A percentile compares a stretch with the other conserved stretches of the same genome.
phyloP scores from a whole-genome alignment of 2,888 invertebrate species.

The Eueremaeus valkanovi region DNA sequence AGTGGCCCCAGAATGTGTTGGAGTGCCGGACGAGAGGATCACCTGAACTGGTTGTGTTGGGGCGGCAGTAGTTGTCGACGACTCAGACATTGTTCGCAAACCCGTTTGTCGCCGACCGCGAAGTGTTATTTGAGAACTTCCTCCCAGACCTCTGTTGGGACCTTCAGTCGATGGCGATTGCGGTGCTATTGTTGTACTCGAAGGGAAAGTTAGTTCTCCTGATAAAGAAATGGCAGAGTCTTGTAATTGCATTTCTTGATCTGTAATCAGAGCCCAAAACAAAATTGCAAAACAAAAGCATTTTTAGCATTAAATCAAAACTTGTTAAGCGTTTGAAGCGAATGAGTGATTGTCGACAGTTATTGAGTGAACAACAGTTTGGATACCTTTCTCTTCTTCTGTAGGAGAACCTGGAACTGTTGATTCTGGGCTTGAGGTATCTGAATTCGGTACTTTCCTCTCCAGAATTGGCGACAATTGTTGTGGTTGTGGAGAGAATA shows the following conservation, averaged over 20 bases:
- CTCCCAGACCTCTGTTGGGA: not conserved
- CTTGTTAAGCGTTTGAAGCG: not conserved
- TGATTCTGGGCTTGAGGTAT: conserved; percentile 23
- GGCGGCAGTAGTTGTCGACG: not conserved
- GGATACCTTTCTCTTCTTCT: conserved; percentile 24
- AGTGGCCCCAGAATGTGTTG: not conserved
- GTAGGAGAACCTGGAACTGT: not conserved
- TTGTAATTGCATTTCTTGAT: conserved; percentile 32
- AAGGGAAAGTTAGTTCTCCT: conserved; percentile 31
- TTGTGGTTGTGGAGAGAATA: conserved; percentile 49
- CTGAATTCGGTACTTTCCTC: conserved; percentile 19
- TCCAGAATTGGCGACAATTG: conserved; percentile 40
- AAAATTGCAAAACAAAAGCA: conserved; percentile 10
- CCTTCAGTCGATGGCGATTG: conserved; percentile 6
- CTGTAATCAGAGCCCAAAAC: not conserved
- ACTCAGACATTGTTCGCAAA: conserved; percentile 28
- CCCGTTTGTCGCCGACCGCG: not conserved
- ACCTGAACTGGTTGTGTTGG: conserved; percentile 36
- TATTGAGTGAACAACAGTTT: not conserved
- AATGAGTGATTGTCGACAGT: not conserved
- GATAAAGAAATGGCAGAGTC: conserved; percentile 35
- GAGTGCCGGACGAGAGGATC: conserved; percentile 31
- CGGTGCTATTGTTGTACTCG: conserved; percentile 19
- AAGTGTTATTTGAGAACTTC: not conserved
- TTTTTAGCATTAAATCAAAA: not conserved